These are phyloP conservation scores for Probosciger aterrimus DNA, from an alignment of 2,113 vertebrate species.

Conservation along the genomic window DNA sequence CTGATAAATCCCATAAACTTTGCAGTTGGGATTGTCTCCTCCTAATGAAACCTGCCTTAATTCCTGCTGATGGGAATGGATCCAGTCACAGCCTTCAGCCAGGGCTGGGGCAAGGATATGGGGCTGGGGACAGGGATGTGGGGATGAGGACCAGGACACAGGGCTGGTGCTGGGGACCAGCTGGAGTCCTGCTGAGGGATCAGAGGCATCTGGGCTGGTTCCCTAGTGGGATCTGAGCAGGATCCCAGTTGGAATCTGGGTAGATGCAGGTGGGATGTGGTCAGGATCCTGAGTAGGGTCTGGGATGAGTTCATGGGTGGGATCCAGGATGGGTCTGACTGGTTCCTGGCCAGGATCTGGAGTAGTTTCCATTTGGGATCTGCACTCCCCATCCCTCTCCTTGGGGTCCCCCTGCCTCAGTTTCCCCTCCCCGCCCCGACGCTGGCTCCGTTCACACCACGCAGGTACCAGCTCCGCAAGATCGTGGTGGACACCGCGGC, in stretches of 20 bases:
- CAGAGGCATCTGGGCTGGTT: not conserved
- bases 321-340: not conserved
- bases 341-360: not conserved
- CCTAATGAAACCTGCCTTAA: conserved; percentile 70
- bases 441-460: rapidly evolving
- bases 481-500: conserved; percentile 89
- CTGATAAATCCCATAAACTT: conserved; percentile 33
- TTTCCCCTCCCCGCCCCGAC: not conserved
- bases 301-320: not conserved
- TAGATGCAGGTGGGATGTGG: not conserved
- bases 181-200: not conserved
- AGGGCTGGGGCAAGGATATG: not conserved
- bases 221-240: not conserved
- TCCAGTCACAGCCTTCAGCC: not conserved
- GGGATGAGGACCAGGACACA: not conserved
- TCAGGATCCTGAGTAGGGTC: not conserved
- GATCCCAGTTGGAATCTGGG: not conserved
- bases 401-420: not conserved
- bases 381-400: rapidly evolving
- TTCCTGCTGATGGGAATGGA: conserved; percentile 53
- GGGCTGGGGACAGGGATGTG: too few species aligned
- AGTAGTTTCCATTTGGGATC: not conserved
- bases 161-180: not conserved
- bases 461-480: conserved; percentile 91
- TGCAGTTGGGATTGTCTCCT: conserved; percentile 9